A percentile compares a stretch with the other conserved stretches of the same genome.
phyloP scores from a whole-genome alignment of 2,888 invertebrate species.

The Macrosoma leucophasiata region DNA sequence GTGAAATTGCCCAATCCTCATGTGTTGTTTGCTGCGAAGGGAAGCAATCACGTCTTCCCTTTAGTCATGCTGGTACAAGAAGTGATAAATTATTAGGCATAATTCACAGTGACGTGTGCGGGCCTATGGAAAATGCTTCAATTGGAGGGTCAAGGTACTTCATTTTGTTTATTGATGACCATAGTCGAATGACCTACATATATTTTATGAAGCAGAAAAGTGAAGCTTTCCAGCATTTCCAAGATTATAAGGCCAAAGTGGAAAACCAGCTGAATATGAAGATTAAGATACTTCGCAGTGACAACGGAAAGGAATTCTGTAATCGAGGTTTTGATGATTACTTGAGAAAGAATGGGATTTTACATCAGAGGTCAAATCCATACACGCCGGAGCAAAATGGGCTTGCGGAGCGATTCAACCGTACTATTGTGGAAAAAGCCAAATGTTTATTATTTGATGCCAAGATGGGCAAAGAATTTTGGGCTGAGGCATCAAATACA shows the following conservation, averaged over 20 bases:
- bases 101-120: not conserved
- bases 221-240: conserved; percentile 8
- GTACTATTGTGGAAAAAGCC: conserved; percentile 22
- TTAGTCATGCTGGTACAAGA: no score
- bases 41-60: not conserved
- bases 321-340: conserved; percentile 9
- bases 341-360: conserved; percentile 15
- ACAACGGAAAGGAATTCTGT: conserved; percentile 20
- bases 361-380: conserved; percentile 23
- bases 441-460: conserved; percentile 23
- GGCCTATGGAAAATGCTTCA: conserved; percentile 2
- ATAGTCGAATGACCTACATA: conserved; percentile 6
- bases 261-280: conserved; percentile 3
- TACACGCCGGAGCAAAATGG: conserved; percentile 27
- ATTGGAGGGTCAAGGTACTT: conserved; percentile 6
- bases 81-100: no score
- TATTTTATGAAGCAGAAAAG: conserved; percentile 8
- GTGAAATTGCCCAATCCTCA: no score
- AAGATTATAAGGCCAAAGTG: conserved; percentile 5
- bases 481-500: conserved; percentile 23
- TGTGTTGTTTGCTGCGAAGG: no score
- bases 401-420: conserved; percentile 19
- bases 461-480: conserved; percentile 18
- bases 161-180: conserved; percentile 6
- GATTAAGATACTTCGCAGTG: no score